Conservation (phyloP, 2,888 invertebrate genomes). For the Gastrophysa polygoni region DNA sequence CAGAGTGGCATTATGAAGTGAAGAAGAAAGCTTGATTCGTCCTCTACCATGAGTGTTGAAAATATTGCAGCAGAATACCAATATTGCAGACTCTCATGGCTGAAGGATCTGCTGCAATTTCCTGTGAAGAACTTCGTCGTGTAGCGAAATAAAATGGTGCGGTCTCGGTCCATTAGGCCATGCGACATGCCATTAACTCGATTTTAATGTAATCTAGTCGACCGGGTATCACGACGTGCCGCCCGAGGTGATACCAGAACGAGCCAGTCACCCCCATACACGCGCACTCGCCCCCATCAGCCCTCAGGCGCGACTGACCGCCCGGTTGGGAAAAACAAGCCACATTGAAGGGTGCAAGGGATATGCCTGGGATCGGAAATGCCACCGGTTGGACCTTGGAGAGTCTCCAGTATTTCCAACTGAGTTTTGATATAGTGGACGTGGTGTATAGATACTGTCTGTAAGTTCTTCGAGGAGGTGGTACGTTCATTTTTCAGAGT, state of each 20-base stretch:
- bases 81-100: no score
- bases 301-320: slow-evolving; percentile 26
- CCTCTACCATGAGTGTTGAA: no score
- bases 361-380: slow-evolving; percentile 19
- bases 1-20: no score
- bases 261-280: slow-evolving; percentile 11
- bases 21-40: no score
- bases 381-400: no score
- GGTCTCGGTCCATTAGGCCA: slow-evolving; percentile 8
- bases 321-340: slow-evolving; percentile 19
- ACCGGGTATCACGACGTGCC: slow-evolving; percentile 23
- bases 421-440: no score
- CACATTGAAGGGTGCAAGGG: slow-evolving; percentile 27
- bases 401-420: no score
- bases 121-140: neutral
- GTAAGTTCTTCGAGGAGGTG: no score
- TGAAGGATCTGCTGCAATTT: neutral
- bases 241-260: slow-evolving; percentile 13
- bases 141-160: neutral
- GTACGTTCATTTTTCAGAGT: no score
- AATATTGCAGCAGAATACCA: no score
- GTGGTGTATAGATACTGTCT: no score
- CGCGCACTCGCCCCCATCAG: slow-evolving; percentile 18
- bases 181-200: slow-evolving; percentile 23
- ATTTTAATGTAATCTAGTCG: slow-evolving; percentile 26